phyloP scores from a whole-genome alignment of 2,113 vertebrate genomes.

The Xiphophorus maculatus region DNA sequence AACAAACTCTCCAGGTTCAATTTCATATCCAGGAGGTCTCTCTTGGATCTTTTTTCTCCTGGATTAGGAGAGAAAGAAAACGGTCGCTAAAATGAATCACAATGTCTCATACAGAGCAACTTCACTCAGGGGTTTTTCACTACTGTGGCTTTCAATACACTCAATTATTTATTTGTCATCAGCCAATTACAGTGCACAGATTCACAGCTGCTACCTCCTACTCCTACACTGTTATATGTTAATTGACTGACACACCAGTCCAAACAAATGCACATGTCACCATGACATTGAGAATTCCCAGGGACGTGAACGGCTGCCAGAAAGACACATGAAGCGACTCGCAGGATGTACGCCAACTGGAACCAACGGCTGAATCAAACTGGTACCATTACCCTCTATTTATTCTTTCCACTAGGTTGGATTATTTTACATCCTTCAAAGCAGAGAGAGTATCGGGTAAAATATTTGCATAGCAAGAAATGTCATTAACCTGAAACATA shows the following conservation, averaged over 20 bases:
- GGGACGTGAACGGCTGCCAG: background rate
- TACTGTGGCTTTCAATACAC: slow-evolving; percentile 49
- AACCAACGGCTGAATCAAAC: background rate
- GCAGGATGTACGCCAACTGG: background rate
- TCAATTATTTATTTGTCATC: slow-evolving; percentile 69
- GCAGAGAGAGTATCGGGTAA: background rate
- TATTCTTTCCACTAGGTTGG: no score
- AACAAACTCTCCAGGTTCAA: background rate
- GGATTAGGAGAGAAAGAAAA: slow-evolving; percentile 5
- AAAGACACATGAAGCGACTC: background rate
- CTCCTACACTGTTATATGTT: slow-evolving; percentile 10
- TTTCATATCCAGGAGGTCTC: background rate
- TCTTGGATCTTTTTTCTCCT: background rate
- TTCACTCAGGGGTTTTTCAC: slow-evolving; percentile 28
- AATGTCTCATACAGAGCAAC: slow-evolving; percentile 18
- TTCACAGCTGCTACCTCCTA: slow-evolving; percentile 58
- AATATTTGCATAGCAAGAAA: background rate
- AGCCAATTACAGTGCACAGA: slow-evolving; percentile 50
- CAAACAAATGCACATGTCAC: slow-evolving; percentile 1
- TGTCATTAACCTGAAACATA: background rate
- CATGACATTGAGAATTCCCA: background rate
- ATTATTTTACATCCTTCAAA: background rate
- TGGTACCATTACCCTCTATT: no score
- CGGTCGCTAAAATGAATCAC: slow-evolving; percentile 1
- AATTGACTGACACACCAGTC: slow-evolving; percentile 18